Percentiles rank a stretch among this genome's conserved stretches.
Conservation (phyloP, 2,113 vertebrate genomes). For the Columba livia region DNA sequence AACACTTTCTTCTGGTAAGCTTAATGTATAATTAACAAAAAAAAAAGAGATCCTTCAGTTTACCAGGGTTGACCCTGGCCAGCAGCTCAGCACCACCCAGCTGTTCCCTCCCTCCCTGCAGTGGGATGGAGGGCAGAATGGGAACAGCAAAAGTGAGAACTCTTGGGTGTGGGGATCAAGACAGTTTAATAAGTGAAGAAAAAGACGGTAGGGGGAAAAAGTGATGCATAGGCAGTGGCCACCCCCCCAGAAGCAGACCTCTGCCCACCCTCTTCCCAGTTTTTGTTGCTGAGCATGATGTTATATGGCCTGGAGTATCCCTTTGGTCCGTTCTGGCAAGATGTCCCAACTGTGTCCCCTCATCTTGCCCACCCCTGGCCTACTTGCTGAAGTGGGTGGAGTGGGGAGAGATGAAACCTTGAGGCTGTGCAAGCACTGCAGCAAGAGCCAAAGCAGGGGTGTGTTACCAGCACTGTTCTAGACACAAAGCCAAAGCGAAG, state of each 20-base stretch:
- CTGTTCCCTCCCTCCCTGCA: background rate
- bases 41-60: background rate
- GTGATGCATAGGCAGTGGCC: background rate
- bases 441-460: background rate
- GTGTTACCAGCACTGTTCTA: background rate
- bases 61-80: background rate
- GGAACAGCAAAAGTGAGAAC: background rate
- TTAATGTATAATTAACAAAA: background rate
- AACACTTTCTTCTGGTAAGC: background rate
- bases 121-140: background rate
- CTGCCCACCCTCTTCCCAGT: background rate
- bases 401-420: background rate
- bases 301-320: background rate
- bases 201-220: background rate
- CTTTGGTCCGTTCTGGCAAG: background rate
- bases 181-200: background rate
- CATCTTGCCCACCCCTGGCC: background rate
- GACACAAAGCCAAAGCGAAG: background rate
- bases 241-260: background rate
- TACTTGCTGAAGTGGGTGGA: background rate
- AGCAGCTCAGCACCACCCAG: background rate
- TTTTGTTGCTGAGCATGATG: background rate
- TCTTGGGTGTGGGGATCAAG: background rate
- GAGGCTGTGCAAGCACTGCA: background rate
- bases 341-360: background rate